Conservation (phyloP, 2,888 invertebrate genomes). For the Heliconius ethilla region DNA sequence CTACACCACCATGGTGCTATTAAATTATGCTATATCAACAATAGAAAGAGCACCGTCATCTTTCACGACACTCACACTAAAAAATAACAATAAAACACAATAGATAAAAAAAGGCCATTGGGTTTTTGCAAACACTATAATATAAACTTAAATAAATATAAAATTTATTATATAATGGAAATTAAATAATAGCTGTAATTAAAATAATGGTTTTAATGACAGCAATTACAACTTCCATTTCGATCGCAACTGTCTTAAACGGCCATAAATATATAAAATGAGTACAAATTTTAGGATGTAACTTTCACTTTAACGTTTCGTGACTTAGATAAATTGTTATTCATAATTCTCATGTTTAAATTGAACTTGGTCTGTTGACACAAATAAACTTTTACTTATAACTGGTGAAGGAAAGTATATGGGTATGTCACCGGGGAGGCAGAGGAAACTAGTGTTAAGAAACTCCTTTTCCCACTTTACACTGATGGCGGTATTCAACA, state of each 20-base stretch:
- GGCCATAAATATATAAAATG: slow-evolving; percentile 3
- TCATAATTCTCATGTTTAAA: background rate
- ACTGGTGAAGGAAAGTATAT: background rate
- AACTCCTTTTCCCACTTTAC: too few relatives aligned
- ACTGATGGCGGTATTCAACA: too few relatives aligned
- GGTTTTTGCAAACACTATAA: background rate
- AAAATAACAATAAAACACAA: background rate
- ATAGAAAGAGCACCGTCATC: background rate
- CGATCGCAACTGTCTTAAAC: background rate
- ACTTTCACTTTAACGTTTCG: slow-evolving; percentile 14
- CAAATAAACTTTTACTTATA: background rate
- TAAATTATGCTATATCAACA: background rate
- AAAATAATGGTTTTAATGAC: slow-evolving; percentile 5
- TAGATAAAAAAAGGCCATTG: background rate
- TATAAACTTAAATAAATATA: background rate
- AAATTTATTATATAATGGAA: slow-evolving; percentile 4
- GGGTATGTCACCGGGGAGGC: too few relatives aligned
- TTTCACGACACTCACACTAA: background rate
- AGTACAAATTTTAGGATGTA: slow-evolving; percentile 14
- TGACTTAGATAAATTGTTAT: background rate
- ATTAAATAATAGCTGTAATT: background rate
- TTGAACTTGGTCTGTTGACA: background rate
- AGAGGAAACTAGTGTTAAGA: too few relatives aligned
- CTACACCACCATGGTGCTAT: too few relatives aligned
- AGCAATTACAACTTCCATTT: background rate